Percentiles rank a stretch among this genome's conserved stretches.
These are phyloP conservation scores for Siniperca undulata DNA, from an alignment of 2,797 vertebrate species.

Conservation along the genomic window DNA sequence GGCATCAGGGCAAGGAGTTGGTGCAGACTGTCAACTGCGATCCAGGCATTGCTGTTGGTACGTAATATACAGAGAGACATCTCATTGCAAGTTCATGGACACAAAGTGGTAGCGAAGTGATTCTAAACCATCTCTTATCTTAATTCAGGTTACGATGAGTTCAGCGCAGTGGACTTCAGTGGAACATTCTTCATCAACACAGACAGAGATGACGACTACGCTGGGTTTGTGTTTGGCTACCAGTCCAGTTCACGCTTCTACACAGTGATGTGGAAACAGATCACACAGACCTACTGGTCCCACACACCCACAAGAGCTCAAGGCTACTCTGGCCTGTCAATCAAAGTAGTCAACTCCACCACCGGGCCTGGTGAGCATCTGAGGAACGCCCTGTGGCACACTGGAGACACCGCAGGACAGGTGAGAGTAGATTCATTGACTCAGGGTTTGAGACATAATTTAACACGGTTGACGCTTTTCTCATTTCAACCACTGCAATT, in stretches of 20 bases:
- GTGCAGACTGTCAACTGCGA: slow-evolving; percentile 99
- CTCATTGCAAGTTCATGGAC: background rate
- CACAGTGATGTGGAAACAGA: slow-evolving; percentile 99
- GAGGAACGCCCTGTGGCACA: slow-evolving; percentile 99
- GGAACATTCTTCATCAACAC: slow-evolving; percentile 99
- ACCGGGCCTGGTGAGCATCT: slow-evolving; percentile 97
- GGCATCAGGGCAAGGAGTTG: slow-evolving; percentile 98
- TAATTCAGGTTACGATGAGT: slow-evolving; percentile 94
- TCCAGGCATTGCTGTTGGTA: slow-evolving; percentile 97
- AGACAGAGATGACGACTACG: slow-evolving; percentile 97
- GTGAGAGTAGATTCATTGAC: slow-evolving; percentile 74
- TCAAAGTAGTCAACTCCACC: slow-evolving; percentile 99
- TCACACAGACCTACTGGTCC: slow-evolving; percentile 99
- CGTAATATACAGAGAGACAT: slow-evolving; percentile 48
- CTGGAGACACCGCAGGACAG: slow-evolving; percentile 96
- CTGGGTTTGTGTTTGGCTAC: slow-evolving; percentile 98
- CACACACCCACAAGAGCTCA: slow-evolving; percentile 94
- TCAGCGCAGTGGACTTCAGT: slow-evolving; percentile 98
- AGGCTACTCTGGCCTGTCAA: slow-evolving; percentile 97
- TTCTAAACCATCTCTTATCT: slow-evolving; percentile 40
- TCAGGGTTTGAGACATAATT: background rate
- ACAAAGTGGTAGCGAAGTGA: background rate
- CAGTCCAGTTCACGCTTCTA: slow-evolving; percentile 99
- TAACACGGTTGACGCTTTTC: slow-evolving; percentile 21
- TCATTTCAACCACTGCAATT: slow-evolving; percentile 29